phyloP scores from a whole-genome alignment of 2,113 vertebrate species.

The Eudyptes chrysolophus region DNA sequence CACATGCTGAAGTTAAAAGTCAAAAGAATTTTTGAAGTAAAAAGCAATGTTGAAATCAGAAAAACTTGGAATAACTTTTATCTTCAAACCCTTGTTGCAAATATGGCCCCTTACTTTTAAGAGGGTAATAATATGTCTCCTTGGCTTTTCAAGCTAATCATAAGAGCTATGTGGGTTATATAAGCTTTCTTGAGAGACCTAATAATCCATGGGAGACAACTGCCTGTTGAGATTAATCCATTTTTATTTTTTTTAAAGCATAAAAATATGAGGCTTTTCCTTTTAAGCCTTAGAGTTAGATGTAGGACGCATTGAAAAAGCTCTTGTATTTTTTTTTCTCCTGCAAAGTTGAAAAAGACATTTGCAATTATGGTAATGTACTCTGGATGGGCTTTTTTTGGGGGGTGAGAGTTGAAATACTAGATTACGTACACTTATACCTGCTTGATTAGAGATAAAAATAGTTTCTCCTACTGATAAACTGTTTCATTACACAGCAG shows the following conservation, averaged over 20 bases:
- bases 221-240: conserved; percentile 43
- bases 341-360: neutral
- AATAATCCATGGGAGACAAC: conserved; percentile 45
- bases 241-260: neutral
- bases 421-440: conserved; percentile 31
- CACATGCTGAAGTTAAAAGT: neutral
- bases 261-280: neutral
- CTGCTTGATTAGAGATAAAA: conserved; percentile 58
- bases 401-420: neutral
- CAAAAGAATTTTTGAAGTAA: neutral
- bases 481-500: conserved; percentile 27
- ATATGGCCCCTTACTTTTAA: conserved; percentile 16
- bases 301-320: neutral
- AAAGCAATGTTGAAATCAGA: neutral
- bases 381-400: neutral
- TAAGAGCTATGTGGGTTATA: conserved; percentile 3
- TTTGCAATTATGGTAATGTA: conserved; percentile 42
- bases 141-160: conserved; percentile 37
- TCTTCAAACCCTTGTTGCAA: neutral
- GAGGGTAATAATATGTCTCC: conserved; percentile 26
- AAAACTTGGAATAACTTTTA: neutral
- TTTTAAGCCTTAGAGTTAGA: neutral
- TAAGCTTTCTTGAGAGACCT: conserved; percentile 52
- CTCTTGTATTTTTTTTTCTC: neutral
- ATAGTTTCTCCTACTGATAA: conserved; percentile 41